Conservation (phyloP, 1,140 invertebrate species). For the Solenopsis invicta region DNA sequence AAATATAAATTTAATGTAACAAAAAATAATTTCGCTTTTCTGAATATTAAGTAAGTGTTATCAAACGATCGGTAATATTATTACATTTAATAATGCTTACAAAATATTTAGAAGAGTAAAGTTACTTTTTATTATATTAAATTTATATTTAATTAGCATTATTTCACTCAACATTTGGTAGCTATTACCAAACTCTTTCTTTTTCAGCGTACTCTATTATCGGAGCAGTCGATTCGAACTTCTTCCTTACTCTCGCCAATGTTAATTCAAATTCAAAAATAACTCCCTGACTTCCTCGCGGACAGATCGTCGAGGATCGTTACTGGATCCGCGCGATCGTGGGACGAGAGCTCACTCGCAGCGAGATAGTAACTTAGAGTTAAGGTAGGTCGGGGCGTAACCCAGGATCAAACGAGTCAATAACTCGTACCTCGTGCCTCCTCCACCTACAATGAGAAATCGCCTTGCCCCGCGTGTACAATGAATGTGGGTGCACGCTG, state of each 20-base stretch:
- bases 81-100: too few species aligned
- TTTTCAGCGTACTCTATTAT: neutral
- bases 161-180: too few species aligned
- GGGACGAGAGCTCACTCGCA: constrained; percentile 73
- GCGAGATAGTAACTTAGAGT: constrained; percentile 82
- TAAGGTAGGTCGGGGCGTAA: constrained; percentile 85
- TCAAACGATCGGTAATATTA: too few species aligned
- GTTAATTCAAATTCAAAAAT: constrained; percentile 10
- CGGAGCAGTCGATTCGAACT: neutral
- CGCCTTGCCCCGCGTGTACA: constrained; percentile 69
- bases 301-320: constrained; percentile 55
- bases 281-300: neutral
- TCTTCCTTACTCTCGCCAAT: neutral
- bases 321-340: constrained; percentile 53
- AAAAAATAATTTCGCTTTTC: too few species aligned
- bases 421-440: constrained; percentile 81
- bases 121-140: too few species aligned
- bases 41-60: too few species aligned
- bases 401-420: constrained; percentile 85
- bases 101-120: too few species aligned
- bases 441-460: constrained; percentile 84
- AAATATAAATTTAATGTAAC: too few species aligned
- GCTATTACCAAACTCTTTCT: too few species aligned
- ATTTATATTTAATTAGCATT: too few species aligned
- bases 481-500: constrained; percentile 80